Conservation (phyloP, 2,113 vertebrate genomes). For the Dascyllus trimaculatus region DNA sequence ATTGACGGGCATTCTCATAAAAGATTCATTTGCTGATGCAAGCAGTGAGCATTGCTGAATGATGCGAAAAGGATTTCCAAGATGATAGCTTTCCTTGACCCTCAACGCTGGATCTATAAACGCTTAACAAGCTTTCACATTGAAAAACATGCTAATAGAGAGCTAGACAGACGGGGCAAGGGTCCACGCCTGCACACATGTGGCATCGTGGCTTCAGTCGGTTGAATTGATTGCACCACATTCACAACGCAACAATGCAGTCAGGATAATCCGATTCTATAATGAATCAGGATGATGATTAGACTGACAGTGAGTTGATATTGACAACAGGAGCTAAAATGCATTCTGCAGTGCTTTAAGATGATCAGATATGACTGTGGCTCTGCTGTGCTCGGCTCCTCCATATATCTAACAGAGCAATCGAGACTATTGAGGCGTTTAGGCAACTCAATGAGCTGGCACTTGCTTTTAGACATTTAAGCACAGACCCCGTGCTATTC, state of each 20-base stretch:
- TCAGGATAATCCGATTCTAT: constrained; percentile 31
- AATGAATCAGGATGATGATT: constrained; percentile 44
- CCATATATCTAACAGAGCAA: constrained; percentile 18
- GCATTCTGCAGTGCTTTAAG: not conserved
- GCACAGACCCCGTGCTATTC: constrained; percentile 3
- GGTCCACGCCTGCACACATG: not conserved
- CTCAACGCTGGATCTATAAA: constrained; percentile 30
- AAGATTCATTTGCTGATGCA: constrained; percentile 60
- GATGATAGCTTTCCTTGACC: constrained; percentile 11
- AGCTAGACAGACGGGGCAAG: not conserved
- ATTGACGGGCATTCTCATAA: constrained; percentile 56
- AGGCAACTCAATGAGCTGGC: constrained; percentile 20
- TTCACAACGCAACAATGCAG: constrained; percentile 33
- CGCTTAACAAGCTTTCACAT: constrained; percentile 19
- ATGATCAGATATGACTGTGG: constrained; percentile 23
- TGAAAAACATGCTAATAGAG: not conserved
- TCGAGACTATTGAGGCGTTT: constrained; percentile 9
- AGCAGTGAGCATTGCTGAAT: constrained; percentile 29
- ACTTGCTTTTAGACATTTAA: constrained; percentile 19
- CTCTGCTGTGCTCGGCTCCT: constrained; percentile 14
- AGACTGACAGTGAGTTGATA: constrained; percentile 39
- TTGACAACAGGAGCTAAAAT: constrained; percentile 33
- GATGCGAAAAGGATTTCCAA: constrained; percentile 43
- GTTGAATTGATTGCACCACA: constrained; percentile 36
- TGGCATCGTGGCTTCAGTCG: constrained; percentile 10